Evolutionary conservation across 2,113 vertebrate genomes (phyloP).

Genomic region (Aspidoscelis tigris): DNA sequence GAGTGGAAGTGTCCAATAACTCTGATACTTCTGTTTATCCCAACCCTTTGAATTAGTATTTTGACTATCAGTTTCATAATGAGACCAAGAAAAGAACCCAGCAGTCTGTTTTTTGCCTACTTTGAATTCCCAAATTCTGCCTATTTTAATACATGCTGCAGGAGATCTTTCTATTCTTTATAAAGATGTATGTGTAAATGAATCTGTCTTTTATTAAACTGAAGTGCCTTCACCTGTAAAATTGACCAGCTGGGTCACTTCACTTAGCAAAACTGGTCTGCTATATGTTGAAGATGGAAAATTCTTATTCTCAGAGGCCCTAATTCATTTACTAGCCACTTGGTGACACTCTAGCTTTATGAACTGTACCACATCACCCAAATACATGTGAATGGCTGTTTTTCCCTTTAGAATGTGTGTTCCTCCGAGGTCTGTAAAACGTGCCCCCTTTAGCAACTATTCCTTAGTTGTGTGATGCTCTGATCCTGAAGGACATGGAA

Average conservation of each 20-base stretch:
- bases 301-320: fast-evolving
- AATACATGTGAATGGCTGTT: constrained; percentile 28
- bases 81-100: no score
- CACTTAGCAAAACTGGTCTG: constrained; percentile 9
- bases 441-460: constrained; percentile 10
- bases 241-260: not conserved
- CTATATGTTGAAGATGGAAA: not conserved
- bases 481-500: constrained; percentile 10
- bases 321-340: constrained; percentile 70
- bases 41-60: not conserved
- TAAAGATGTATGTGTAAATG: not conserved
- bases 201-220: constrained; percentile 38
- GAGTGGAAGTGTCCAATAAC: no score
- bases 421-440: constrained; percentile 43
- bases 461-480: not conserved
- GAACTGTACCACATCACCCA: constrained; percentile 40
- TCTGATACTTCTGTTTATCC: not conserved
- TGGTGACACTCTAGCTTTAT: constrained; percentile 79
- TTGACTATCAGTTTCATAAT: not conserved
- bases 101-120: not conserved
- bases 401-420: constrained; percentile 36
- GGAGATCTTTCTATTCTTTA: constrained; percentile 2
- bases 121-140: not conserved
- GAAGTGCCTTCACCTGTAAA: not conserved
- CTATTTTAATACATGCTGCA: fast-evolving